A percentile compares a stretch with the other conserved stretches of the same genome.
These are phyloP conservation scores for Hippocampus mohnikei DNA, from an alignment of 2,113 vertebrate species.

Conservation along the genomic window DNA sequence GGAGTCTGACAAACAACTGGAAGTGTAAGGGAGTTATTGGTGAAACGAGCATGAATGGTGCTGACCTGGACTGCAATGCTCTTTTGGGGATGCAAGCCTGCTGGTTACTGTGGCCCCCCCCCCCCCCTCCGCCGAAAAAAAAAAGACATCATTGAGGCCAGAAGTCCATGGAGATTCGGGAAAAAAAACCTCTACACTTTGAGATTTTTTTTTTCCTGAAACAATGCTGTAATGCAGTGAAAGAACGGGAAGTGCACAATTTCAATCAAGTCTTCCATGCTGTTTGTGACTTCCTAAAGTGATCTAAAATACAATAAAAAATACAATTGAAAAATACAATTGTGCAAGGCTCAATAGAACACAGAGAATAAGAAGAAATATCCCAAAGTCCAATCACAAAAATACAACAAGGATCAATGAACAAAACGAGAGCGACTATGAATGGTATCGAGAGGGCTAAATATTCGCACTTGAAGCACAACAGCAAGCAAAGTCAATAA, in stretches of 20 bases:
- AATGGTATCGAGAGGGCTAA: too few relatives aligned
- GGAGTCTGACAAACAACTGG: conserved; percentile 55
- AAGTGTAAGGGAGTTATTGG: conserved; percentile 52
- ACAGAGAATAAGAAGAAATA: too few relatives aligned
- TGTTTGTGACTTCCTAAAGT: not conserved
- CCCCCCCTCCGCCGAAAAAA: not conserved
- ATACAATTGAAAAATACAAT: too few relatives aligned
- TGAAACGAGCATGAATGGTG: conserved; percentile 39
- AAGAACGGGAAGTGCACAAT: not conserved
- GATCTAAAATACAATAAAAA: too few relatives aligned
- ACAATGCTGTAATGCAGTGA: not conserved
- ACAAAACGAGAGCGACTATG: too few relatives aligned
- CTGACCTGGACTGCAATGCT: conserved; percentile 19
- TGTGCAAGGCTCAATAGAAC: too few relatives aligned
- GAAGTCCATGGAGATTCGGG: not conserved
- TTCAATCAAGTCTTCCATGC: not conserved
- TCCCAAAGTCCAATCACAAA: too few relatives aligned
- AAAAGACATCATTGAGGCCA: not conserved
- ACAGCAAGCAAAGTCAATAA: too few relatives aligned
- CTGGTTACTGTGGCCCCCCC: not conserved
- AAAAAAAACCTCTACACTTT: not conserved
- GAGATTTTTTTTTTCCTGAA: not conserved
- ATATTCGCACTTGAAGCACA: too few relatives aligned
- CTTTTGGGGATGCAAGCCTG: conserved; percentile 22
- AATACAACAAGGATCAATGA: too few relatives aligned